These are phyloP conservation scores for Drosophila kanekoi DNA, from an alignment of 2,888 invertebrate genomes.

Conservation along the genomic window DNA sequence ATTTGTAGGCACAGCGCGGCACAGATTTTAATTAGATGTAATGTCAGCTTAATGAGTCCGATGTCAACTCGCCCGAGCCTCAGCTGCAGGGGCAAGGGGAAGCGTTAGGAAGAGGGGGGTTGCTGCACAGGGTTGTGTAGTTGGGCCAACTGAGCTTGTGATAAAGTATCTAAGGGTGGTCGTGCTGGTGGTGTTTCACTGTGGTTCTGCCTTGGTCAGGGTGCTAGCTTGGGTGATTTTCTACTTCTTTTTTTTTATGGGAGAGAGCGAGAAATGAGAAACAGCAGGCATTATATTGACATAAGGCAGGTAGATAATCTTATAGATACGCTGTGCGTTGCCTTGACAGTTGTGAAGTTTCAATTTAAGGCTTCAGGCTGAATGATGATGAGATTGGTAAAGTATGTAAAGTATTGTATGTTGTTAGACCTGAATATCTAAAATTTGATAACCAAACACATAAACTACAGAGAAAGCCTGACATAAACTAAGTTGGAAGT, in stretches of 20 bases:
- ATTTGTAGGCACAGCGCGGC: slow-evolving; percentile 47
- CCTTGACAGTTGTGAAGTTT: slow-evolving; percentile 30
- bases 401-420: no score
- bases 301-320: slow-evolving; percentile 30
- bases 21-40: slow-evolving; percentile 71
- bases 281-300: slow-evolving; percentile 32
- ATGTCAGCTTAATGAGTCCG: slow-evolving; percentile 65
- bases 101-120: neutral
- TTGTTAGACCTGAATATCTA: neutral
- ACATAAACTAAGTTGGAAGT: no score
- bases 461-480: no score
- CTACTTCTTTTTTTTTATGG: neutral
- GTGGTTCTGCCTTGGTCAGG: slow-evolving; percentile 2
- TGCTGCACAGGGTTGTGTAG: slow-evolving; percentile 22
- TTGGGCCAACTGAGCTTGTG: slow-evolving; percentile 18
- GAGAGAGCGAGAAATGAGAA: slow-evolving; percentile 6
- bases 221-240: slow-evolving; percentile 1
- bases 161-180: neutral
- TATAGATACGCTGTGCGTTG: neutral
- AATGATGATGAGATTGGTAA: slow-evolving; percentile 1
- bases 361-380: slow-evolving; percentile 19
- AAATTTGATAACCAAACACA: no score
- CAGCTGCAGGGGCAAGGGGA: neutral
- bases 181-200: neutral
- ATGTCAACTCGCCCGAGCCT: slow-evolving; percentile 38